Conservation (phyloP, 1,140 invertebrate species). For the Asbolus verrucosus region DNA sequence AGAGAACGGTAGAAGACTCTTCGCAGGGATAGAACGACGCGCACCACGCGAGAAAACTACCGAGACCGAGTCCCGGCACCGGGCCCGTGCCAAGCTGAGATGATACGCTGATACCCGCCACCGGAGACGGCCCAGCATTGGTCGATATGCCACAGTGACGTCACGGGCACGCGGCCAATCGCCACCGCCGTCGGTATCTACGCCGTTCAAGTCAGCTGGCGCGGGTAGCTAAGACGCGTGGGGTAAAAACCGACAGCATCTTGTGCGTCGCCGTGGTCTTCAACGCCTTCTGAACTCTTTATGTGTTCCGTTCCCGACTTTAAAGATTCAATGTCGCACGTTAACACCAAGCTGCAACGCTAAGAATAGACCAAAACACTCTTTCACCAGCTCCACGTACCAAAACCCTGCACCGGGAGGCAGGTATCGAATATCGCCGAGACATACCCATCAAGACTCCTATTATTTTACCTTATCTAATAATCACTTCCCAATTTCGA, state of each 20-base stretch:
- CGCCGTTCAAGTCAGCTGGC: constrained; percentile 59
- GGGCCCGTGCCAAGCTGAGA: constrained; percentile 61
- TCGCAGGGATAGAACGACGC: constrained; percentile 51
- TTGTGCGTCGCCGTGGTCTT: constrained; percentile 24
- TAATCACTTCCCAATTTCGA: too few relatives aligned
- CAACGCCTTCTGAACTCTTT: constrained; percentile 17
- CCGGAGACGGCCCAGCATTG: constrained; percentile 58
- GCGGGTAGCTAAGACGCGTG: constrained; percentile 57
- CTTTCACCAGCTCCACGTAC: constrained; percentile 1
- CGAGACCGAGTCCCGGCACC: constrained; percentile 49
- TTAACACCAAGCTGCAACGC: constrained; percentile 6
- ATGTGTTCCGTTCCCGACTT: constrained; percentile 12
- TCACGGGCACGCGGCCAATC: constrained; percentile 59
- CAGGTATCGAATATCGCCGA: too few relatives aligned
- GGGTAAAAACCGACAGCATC: constrained; percentile 53
- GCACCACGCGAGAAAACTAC: constrained; percentile 60
- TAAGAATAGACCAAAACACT: constrained; percentile 14
- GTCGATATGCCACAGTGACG: constrained; percentile 59
- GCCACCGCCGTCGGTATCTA: constrained; percentile 54
- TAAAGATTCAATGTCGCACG: constrained; percentile 26
- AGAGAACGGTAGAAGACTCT: constrained; percentile 13
- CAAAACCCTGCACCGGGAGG: not conserved
- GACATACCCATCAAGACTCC: too few relatives aligned
- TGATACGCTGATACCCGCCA: constrained; percentile 62
- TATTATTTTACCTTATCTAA: too few relatives aligned